These are phyloP conservation scores for Perca fluviatilis DNA, from an alignment of 2,113 vertebrate genomes.

Conservation along the genomic window DNA sequence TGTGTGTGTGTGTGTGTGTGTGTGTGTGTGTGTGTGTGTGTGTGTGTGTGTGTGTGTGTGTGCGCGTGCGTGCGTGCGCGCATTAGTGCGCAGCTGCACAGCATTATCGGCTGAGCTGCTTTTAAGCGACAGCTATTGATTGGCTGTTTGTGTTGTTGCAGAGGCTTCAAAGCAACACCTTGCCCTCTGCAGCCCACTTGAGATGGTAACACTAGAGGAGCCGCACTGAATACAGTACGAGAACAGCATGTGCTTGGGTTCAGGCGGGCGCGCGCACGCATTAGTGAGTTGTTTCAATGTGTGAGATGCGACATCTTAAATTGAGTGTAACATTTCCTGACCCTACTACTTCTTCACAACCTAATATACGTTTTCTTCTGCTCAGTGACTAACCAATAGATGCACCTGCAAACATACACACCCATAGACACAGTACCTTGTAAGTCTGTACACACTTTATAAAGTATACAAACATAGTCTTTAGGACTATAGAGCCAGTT, in stretches of 20 bases:
- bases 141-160: slow-evolving; percentile 66
- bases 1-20: neutral
- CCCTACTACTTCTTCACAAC: slow-evolving; percentile 20
- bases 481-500: too few relatives aligned
- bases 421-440: neutral
- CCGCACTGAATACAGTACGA: slow-evolving; percentile 47
- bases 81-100: slow-evolving; percentile 47
- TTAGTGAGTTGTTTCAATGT: slow-evolving; percentile 24
- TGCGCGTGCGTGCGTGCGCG: neutral
- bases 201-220: slow-evolving; percentile 55
- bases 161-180: slow-evolving; percentile 70
- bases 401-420: neutral
- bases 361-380: slow-evolving; percentile 19
- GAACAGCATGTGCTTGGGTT: slow-evolving; percentile 42
- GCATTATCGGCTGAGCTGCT: slow-evolving; percentile 69
- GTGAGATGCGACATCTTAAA: slow-evolving; percentile 31
- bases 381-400: slow-evolving; percentile 14
- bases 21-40: neutral
- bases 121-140: slow-evolving; percentile 80
- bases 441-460: neutral
- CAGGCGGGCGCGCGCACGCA: too few relatives aligned
- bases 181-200: slow-evolving; percentile 61
- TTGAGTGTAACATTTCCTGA: slow-evolving; percentile 30
- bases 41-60: neutral
- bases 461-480: neutral